Base-by-base conservation (phyloP, 64 coral and sea anemone species). In the Actinia tenebrosa region DNA sequence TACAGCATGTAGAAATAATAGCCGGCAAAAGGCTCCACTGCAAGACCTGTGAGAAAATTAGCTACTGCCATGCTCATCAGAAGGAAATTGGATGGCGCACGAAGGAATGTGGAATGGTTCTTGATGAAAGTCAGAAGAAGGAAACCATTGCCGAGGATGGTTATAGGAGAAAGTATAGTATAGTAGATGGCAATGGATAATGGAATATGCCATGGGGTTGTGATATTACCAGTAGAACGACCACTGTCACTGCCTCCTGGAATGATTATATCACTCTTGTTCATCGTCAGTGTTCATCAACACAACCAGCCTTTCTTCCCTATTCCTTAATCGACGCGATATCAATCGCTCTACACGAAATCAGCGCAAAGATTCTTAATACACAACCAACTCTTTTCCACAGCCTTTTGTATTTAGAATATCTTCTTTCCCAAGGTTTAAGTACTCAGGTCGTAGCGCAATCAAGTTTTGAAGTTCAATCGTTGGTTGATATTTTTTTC, bases 21-120 rank as follows among this genome's bases (percentile, higher is more conserved):
- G 1, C 69, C 86, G 17, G 78, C n/a, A 22, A 87, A 42, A 7
- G 86, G 86, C 42, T 87, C 68, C 6, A 87, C 50, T 2, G 60
- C 66, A 7, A 22, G 42, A 0, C 86, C 86, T 2, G 86, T 79
- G 22, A 87, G 71, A 50, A 87, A 79, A 71, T 87, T 87, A 10
- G 86, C 86, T 16, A 19, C 26, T 18, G 86, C 71, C 86, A 87
- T 87, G 6, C 71, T 87, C 22, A 87, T 78, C 16, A 87, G 71
- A 7, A 87, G 45, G 23, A 87, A 87, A 56, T 87, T 87, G 1
- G 86, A 87, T 15, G 86, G 86, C 3, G 86, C 78, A 69, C 86
- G 86, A 47, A 87, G 86, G 77, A 87, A 77, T 53, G 86, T 43
- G 1, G 11, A 3, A 3, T 52, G 56, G 52, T 87, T 87, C 44